phyloP scores from a whole-genome alignment of 2,888 invertebrate genomes.

The Scaptomyza parva region DNA sequence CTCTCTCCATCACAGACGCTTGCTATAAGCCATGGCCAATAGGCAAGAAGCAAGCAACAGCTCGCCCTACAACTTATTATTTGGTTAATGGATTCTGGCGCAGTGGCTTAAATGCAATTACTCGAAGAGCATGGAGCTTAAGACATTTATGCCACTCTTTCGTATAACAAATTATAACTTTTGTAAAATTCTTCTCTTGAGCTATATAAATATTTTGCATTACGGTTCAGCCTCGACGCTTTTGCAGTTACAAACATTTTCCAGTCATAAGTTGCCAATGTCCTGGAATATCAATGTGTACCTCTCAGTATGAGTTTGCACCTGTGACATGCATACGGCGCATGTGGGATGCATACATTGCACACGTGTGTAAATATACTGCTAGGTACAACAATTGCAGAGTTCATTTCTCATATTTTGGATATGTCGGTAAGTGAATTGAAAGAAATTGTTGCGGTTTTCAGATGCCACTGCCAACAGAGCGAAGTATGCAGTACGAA shows the following conservation, averaged over 20 bases:
- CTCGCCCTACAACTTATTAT: constrained; percentile 31
- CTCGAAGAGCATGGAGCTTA: constrained; percentile 30
- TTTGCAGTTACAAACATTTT: constrained; percentile 39
- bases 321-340: constrained; percentile 3
- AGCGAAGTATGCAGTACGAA: constrained; percentile 42
- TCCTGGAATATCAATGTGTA: neutral
- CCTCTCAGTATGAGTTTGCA: neutral
- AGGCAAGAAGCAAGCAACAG: constrained; percentile 45
- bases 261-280: constrained; percentile 3
- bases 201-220: constrained; percentile 19
- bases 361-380: constrained; percentile 41
- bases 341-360: constrained; percentile 14
- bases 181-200: neutral
- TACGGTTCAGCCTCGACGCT: constrained; percentile 32
- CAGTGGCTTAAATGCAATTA: constrained; percentile 45
- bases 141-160: too few relatives aligned
- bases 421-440: constrained; percentile 57
- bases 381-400: constrained; percentile 42
- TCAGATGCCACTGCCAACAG: constrained; percentile 58
- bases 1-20: neutral
- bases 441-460: constrained; percentile 77
- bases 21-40: constrained; percentile 31
- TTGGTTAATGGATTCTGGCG: constrained; percentile 36
- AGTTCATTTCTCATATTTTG: constrained; percentile 64
- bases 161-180: too few relatives aligned